Conservation (phyloP, 2,797 vertebrate species). For the Pogonophryne albipinna region DNA sequence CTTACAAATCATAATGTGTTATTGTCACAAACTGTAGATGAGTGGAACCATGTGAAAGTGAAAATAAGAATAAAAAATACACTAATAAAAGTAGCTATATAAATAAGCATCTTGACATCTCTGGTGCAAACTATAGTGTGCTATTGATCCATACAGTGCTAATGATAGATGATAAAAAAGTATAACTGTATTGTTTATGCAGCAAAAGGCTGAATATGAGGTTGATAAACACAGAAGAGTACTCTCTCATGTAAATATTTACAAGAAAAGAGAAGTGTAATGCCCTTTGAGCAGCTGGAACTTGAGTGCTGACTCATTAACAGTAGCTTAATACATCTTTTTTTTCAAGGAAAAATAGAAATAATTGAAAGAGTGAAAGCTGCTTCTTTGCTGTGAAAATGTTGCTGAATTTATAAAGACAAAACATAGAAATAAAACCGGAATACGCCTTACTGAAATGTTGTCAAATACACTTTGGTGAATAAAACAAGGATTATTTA, state of each 20-base stretch:
- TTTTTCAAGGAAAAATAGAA: neutral
- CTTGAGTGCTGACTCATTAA: neutral
- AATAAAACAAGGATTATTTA: too few relatives aligned
- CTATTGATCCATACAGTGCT: neutral
- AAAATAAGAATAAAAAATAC: neutral
- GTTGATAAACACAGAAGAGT: too few relatives aligned
- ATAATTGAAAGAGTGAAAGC: neutral
- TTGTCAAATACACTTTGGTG: too few relatives aligned
- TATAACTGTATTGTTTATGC: neutral
- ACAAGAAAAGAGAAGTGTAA: neutral
- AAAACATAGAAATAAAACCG: neutral
- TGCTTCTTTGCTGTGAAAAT: neutral
- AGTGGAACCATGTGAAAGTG: too few relatives aligned
- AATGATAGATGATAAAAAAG: fast-evolving
- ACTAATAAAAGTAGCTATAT: neutral
- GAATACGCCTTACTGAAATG: neutral
- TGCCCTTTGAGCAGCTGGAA: neutral
- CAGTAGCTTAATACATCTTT: neutral
- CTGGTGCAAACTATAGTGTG: too few relatives aligned
- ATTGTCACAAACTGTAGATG: too few relatives aligned
- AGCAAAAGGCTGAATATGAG: neutral
- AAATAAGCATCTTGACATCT: neutral
- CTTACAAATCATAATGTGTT: too few relatives aligned
- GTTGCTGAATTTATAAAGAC: neutral
- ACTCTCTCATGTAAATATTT: neutral